Percentiles rank a stretch among this genome's conserved stretches.
Conservation (phyloP, 2,888 invertebrate species). For the Drosophila mimetica region DNA sequence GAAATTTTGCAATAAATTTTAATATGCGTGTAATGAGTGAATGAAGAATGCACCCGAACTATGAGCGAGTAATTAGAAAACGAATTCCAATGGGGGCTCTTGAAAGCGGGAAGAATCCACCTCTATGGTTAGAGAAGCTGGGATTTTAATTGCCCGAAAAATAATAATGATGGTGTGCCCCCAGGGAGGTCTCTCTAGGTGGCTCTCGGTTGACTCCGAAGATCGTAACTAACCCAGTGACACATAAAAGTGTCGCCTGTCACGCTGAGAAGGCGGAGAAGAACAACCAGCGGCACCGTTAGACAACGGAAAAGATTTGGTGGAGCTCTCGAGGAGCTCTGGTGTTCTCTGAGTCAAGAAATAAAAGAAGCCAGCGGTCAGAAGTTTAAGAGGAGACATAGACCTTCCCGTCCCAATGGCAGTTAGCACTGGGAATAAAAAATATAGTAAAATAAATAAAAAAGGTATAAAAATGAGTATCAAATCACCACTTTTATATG, state of each 20-base stretch:
- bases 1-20: conserved; percentile 79
- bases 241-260: conserved; percentile 74
- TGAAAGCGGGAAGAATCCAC: not conserved
- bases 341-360: conserved; percentile 8
- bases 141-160: conserved; percentile 30
- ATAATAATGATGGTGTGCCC: conserved; percentile 1
- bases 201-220: not conserved
- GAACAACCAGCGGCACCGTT: conserved; percentile 47
- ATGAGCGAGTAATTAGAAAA: conserved; percentile 64
- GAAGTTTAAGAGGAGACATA: not conserved
- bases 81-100: conserved; percentile 50
- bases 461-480: not conserved
- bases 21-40: conserved; percentile 79
- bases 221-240: conserved; percentile 65
- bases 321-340: conserved; percentile 2
- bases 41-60: conserved; percentile 63
- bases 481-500: too few relatives aligned
- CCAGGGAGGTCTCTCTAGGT: conserved; percentile 13
- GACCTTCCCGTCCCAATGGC: conserved; percentile 7
- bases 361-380: conserved; percentile 18
- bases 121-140: conserved; percentile 2
- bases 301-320: conserved; percentile 19
- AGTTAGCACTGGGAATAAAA: conserved; percentile 5
- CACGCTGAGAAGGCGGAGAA: conserved; percentile 40
- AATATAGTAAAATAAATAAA: not conserved